Percentiles rank a stretch among this genome's conserved stretches.
These are phyloP conservation scores for Lithophane leautieri DNA, from an alignment of 2,888 invertebrate species.

Conservation along the genomic window DNA sequence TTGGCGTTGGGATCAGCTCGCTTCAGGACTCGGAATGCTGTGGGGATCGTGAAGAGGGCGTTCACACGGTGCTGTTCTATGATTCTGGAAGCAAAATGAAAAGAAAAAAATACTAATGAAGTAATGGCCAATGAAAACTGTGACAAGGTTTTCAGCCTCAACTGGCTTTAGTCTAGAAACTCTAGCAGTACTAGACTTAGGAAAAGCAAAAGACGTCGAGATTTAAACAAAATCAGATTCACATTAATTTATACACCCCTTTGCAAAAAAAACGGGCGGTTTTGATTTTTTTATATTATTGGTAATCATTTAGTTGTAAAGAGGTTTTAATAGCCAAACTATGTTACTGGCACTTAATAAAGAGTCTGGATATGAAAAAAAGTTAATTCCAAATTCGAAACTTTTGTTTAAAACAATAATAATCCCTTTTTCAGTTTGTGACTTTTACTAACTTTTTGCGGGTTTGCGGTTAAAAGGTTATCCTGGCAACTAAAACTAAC, in stretches of 20 bases:
- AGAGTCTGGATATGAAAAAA: no score
- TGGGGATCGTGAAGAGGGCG: constrained; percentile 97
- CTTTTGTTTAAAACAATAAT: no score
- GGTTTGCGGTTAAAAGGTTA: no score
- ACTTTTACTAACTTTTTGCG: no score
- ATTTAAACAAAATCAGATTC: not conserved
- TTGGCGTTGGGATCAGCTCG: constrained; percentile 94
- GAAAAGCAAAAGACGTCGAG: not conserved
- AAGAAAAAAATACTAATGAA: not conserved
- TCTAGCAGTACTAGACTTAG: not conserved
- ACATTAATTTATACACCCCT: not conserved
- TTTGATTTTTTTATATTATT: no score
- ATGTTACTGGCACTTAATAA: no score
- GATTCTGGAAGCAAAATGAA: constrained; percentile 89
- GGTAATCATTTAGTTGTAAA: no score
- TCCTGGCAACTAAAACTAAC: no score
- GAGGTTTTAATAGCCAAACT: no score
- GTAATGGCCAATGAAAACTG: not conserved
- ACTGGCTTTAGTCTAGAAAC: not conserved
- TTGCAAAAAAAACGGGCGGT: no score
- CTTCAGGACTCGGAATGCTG: constrained; percentile 96
- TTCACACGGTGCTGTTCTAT: constrained; percentile 96
- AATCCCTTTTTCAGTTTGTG: no score
- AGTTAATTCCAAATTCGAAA: no score
- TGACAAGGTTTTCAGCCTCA: not conserved